Evolutionary conservation across 2,888 invertebrate species (phyloP), one percentile per base, ranked within the genome.

Genomic region (Cheilosia soror): DNA sequence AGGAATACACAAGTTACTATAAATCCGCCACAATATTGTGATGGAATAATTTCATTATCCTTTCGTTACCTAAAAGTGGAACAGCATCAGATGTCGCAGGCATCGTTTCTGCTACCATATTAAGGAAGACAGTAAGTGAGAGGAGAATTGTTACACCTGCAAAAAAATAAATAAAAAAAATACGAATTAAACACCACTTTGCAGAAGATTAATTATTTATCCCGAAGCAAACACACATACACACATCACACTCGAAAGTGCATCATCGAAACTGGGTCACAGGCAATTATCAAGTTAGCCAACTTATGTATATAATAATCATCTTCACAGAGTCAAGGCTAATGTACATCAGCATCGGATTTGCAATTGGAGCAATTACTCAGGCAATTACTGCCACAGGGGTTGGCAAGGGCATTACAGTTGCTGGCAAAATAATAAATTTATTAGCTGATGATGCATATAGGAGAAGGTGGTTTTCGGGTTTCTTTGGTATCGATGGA

Each of bases 31-130:
- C 4, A 37, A 7, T 20, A 29, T 44, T 20, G 6, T n/a, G 31
- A 49, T 49, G 47, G 31, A 44, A 37, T 62, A 15, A 11, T 20
- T 29, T 37, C 13, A 58, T 57, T 58, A 11, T 40, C 37, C 25
- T 27, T 25, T 6, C 27, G 7, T 62, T 93, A 95, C 96, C 96
- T 93, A 97, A 94, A 90, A 97, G 94, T 89, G 97, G 97, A 90
- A 97, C 97, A 89, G 97, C 97, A 93, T 97, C 97, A 87, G 98
- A 98, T 86, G 98, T 98, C 91, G 98, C 98, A 89, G 98, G 98
- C 98, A 99, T 98, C 92, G 98, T 98, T 94, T 98, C 98, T 89
- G 98, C 98, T 90, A 98, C 98, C 96, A 98, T 97, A 94, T 98
- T 98, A 92, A 98, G 95, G 94, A 99, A 99, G 93, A 99, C 98